These are phyloP conservation scores for Odontothrips loti DNA, from an alignment of 2,888 invertebrate genomes.

Conservation along the genomic window DNA sequence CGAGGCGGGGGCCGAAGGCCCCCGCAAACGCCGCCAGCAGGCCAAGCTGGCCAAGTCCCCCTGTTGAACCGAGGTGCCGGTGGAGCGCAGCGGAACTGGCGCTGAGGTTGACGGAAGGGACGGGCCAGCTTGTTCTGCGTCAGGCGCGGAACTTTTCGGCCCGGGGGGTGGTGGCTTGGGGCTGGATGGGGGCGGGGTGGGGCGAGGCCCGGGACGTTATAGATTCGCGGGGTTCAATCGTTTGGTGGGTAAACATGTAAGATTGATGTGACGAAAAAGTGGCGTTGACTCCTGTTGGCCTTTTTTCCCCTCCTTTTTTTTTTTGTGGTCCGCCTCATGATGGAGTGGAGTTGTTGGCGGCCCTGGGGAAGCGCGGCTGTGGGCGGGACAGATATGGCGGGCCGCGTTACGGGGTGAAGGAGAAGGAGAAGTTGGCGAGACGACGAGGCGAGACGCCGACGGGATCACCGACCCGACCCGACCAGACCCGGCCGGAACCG, in stretches of 20 bases:
- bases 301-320: not conserved
- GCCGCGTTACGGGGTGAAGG: not conserved
- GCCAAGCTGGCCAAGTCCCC: too few species aligned
- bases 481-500: too few species aligned
- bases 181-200: not conserved
- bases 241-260: not conserved
- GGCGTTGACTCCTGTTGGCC: not conserved
- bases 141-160: not conserved
- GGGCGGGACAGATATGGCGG: not conserved
- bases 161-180: not conserved
- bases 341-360: not conserved
- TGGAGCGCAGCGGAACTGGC: too few species aligned
- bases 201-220: not conserved
- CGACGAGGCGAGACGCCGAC: not conserved
- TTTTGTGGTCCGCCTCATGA: not conserved
- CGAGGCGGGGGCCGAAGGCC: too few species aligned
- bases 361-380: not conserved
- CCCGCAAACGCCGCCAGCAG: too few species aligned
- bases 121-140: not conserved
- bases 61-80: too few species aligned
- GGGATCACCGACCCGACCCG: not conserved
- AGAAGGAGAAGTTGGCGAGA: not conserved
- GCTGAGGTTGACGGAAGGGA: too few species aligned
- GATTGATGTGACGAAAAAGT: slow-evolving; percentile 9
- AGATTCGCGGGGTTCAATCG: not conserved